Evolutionary conservation across 2,797 vertebrate genomes (phyloP).

Genomic region (Pipistrellus pygmaeus): DNA sequence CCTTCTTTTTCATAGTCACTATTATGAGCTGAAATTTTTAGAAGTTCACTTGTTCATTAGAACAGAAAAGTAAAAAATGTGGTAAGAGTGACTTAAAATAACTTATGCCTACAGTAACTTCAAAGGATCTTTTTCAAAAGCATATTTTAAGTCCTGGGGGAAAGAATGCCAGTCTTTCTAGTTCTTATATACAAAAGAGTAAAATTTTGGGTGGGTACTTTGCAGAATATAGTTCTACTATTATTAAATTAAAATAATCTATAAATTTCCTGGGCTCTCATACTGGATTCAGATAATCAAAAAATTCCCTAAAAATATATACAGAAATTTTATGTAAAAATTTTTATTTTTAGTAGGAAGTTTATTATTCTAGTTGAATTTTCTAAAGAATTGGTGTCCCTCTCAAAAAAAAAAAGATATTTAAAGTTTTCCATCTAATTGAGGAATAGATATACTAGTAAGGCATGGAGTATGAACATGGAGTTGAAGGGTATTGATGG

Average conservation of each 20-base stretch:
- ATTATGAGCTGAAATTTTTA: conserved; percentile 40
- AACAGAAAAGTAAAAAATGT: conserved; percentile 40
- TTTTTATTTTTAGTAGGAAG: neutral
- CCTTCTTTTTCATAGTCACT: neutral
- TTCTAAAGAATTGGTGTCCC: neutral
- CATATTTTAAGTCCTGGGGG: conserved; percentile 65
- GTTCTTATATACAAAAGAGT: conserved; percentile 41
- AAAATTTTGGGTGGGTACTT: conserved; percentile 46
- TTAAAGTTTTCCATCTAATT: neutral
- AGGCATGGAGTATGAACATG: neutral
- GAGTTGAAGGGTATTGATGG: fast-evolving
- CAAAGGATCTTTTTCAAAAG: conserved; percentile 75
- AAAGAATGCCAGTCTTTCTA: conserved; percentile 53
- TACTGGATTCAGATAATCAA: neutral
- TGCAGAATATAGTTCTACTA: conserved; percentile 49
- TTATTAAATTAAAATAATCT: conserved; percentile 45
- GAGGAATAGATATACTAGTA: neutral
- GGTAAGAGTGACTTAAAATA: conserved; percentile 67
- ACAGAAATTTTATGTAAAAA: neutral
- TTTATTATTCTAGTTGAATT: neutral
- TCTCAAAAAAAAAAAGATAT: neutral
- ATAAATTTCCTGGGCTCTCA: neutral
- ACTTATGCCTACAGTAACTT: conserved; percentile 64
- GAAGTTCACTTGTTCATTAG: conserved; percentile 62
- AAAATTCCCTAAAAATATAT: neutral